A percentile compares a stretch with the other conserved stretches of the same genome.
phyloP scores from a whole-genome alignment of 2,797 vertebrate species.

The Macropus fuliginosus region DNA sequence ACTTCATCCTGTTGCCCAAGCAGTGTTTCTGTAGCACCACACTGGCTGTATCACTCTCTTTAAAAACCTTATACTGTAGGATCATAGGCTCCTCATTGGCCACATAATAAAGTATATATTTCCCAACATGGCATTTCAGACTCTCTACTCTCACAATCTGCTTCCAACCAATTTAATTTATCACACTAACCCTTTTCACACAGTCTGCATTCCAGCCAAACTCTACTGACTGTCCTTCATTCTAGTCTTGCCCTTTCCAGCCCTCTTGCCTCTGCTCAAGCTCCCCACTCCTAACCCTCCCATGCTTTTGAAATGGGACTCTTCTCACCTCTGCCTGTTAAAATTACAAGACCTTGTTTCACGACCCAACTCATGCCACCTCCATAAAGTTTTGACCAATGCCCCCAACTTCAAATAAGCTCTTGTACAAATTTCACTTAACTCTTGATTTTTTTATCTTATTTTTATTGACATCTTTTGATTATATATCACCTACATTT shows the following conservation, averaged over 20 bases:
- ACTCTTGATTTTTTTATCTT: neutral
- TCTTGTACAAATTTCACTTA: neutral
- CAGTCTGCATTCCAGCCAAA: neutral
- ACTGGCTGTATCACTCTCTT: neutral
- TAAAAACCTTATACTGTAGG: neutral
- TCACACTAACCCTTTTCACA: neutral
- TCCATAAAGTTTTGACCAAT: neutral
- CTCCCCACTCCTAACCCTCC: neutral
- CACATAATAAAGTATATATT: neutral
- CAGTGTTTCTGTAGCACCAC: neutral
- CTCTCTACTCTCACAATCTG: neutral
- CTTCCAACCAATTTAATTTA: neutral
- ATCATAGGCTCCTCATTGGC: neutral
- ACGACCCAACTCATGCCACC: neutral
- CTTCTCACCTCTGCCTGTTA: neutral
- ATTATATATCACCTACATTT: neutral
- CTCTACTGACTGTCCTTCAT: neutral
- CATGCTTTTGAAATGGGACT: neutral
- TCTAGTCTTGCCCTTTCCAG: neutral
- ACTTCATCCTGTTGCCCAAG: neutral
- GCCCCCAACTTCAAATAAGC: neutral
- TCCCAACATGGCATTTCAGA: neutral
- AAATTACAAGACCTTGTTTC: neutral
- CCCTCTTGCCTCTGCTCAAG: neutral
- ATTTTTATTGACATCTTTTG: neutral